phyloP scores from a whole-genome alignment of 2,113 vertebrate species.

The Egretta garzetta region DNA sequence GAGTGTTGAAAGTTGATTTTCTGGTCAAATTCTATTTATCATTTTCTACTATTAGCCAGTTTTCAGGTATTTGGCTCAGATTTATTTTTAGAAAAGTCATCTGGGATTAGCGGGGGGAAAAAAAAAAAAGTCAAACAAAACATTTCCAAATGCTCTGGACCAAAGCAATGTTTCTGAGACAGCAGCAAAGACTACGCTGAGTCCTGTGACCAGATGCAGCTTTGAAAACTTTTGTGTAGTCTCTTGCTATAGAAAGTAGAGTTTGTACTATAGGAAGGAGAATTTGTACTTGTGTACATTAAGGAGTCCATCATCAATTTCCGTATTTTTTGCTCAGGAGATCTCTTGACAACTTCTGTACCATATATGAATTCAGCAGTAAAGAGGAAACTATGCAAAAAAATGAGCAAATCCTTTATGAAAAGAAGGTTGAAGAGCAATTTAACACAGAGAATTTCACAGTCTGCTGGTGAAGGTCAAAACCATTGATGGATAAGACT shows the following conservation, averaged over 20 bases:
- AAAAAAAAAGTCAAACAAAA: neutral
- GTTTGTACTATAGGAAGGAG: neutral
- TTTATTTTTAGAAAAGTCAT: constrained; percentile 29
- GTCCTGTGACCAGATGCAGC: neutral
- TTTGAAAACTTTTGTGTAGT: neutral
- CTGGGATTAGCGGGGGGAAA: neutral
- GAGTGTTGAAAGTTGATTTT: constrained; percentile 27
- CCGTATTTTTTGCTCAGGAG: neutral
- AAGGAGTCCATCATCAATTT: neutral
- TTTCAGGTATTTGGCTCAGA: neutral
- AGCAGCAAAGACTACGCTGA: neutral
- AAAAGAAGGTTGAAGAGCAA: neutral
- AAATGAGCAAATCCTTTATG: neutral
- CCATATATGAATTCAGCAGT: neutral
- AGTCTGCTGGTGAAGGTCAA: constrained; percentile 26
- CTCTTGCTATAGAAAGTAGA: neutral
- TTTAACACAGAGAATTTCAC: neutral
- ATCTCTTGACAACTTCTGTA: neutral
- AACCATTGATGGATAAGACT: neutral
- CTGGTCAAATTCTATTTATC: constrained; percentile 21
- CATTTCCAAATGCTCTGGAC: neutral
- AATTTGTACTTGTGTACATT: neutral
- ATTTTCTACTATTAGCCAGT: neutral
- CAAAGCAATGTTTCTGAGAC: neutral
- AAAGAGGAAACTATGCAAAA: neutral